Base-by-base conservation (phyloP, 1,140 invertebrate species). In the Tetranychus cinnabarinus region DNA sequence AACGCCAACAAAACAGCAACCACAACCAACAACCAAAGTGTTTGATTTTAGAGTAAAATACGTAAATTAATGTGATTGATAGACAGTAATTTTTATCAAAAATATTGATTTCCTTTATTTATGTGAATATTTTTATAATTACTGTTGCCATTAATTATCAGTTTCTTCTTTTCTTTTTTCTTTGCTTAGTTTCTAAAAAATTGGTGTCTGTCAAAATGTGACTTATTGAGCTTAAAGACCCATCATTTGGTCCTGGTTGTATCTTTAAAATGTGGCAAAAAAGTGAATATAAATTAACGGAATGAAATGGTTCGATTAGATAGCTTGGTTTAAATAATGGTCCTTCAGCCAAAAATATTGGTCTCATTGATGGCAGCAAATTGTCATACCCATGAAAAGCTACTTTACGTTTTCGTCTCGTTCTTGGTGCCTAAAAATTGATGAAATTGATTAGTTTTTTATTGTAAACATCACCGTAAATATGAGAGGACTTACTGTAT, bases 291-390 rank as follows among this genome's bases (percentile, higher is more conserved):
- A 76, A 65, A 63, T 77, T 73, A 23, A 76, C 70, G 63, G 66
- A 73, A 39, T 71, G 60, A 64, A 76, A 75, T 4, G 48, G 50
- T 15, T 62, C 59, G 13, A 61, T 46, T 33, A 39, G 66, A 42
- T 65, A 62, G n/a, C 65, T 67, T 13, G 61, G 56, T 61, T 69
- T 71, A 65, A 77, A 74, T 10, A 66, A 61, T 61, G 74, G 74
- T n/a, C 75, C 75, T 65, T 67, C 65, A 10, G 73, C 75, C 23
- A 76, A 60, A 63, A 76, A 77, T 56, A 76, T 67, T 45, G 74
- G 70, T 63, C 73, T 70, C 75, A 76, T 76, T 8, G 58, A 60
- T 4, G 56, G 33, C 1, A 68, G 58, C 13, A 59, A 63, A 58
- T 70, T 70, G 61, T 70, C 67, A 57, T 73, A 75, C 1, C 74